These are phyloP conservation scores for Caenorhabditis imperialis DNA, from an alignment of 2,888 invertebrate genomes.

Conservation along the genomic window DNA sequence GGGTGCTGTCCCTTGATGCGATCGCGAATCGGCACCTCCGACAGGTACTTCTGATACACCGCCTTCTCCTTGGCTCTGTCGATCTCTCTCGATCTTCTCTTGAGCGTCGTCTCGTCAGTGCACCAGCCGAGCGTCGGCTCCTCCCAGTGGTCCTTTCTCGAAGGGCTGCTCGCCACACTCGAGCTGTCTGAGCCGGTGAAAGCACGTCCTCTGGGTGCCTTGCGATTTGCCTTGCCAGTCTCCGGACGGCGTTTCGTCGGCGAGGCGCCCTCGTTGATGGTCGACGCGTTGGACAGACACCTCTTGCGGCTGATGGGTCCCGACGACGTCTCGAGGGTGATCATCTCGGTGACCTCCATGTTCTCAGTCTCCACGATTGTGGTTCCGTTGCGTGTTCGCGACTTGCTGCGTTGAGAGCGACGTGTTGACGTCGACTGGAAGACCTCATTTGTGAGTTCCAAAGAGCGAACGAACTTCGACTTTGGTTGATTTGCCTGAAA, in stretches of 20 bases:
- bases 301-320: slow-evolving; percentile 61
- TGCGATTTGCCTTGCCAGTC: slow-evolving; percentile 57
- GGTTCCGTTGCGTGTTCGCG: slow-evolving; percentile 22
- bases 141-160: slow-evolving; percentile 64
- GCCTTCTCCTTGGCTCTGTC: slow-evolving; percentile 73
- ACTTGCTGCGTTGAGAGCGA: slow-evolving; percentile 33
- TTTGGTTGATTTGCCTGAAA: slow-evolving; percentile 42
- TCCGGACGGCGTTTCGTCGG: slow-evolving; percentile 58
- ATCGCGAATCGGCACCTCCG: slow-evolving; percentile 62
- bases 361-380: slow-evolving; percentile 3
- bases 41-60: slow-evolving; percentile 69
- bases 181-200: slow-evolving; percentile 33
- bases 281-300: slow-evolving; percentile 66
- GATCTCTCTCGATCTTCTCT: slow-evolving; percentile 70
- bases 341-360: slow-evolving; percentile 14
- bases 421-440: slow-evolving; percentile 38
- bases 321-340: slow-evolving; percentile 16
- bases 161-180: slow-evolving; percentile 33
- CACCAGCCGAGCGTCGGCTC: slow-evolving; percentile 75
- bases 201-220: slow-evolving; percentile 37
- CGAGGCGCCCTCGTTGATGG: slow-evolving; percentile 56
- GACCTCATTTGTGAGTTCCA: slow-evolving; percentile 52
- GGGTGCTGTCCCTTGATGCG: slow-evolving; percentile 83
- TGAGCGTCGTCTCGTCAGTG: slow-evolving; percentile 63
- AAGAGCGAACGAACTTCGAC: slow-evolving; percentile 54